A percentile compares a stretch with the other conserved stretches of the same genome.
Conservation (phyloP, 2,888 invertebrate species). For the Gari tellinella region DNA sequence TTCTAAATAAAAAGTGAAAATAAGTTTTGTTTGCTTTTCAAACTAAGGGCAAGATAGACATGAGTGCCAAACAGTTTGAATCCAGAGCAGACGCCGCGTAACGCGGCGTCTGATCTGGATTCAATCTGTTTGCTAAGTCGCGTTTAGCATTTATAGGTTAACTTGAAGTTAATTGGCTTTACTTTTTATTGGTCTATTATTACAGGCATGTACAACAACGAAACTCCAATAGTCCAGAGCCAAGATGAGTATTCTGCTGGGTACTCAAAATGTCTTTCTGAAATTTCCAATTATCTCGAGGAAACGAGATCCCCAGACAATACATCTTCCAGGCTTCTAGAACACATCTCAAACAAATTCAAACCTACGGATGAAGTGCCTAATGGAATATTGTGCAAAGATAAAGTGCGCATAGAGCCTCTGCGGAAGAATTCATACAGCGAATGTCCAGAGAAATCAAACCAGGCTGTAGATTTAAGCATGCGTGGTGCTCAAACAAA, state of each 20-base stretch:
- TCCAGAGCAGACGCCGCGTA: no score
- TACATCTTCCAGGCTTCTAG: constrained; percentile 26
- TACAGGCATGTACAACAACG: no score
- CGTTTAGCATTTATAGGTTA: no score
- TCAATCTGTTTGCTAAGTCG: no score
- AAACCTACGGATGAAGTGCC: neutral
- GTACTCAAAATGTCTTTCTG: constrained; percentile 43
- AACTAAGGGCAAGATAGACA: no score
- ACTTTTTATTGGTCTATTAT: no score
- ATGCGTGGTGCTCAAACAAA: neutral
- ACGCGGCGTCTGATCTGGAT: no score
- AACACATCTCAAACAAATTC: constrained; percentile 38
- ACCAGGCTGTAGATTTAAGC: constrained; percentile 20
- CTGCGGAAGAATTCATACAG: constrained; percentile 3
- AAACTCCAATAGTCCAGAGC: neutral
- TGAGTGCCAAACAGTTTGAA: no score
- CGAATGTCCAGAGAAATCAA: neutral
- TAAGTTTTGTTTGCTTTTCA: no score
- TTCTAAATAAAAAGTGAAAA: no score
- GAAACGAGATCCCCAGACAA: constrained; percentile 15
- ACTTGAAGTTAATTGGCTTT: no score
- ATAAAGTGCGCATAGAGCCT: constrained; percentile 19
- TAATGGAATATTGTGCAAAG: neutral
- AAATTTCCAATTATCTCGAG: constrained; percentile 45
- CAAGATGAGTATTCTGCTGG: constrained; percentile 36